Base-by-base conservation (phyloP, 2,888 invertebrate species). In the Pristionchus maxplancki region DNA sequence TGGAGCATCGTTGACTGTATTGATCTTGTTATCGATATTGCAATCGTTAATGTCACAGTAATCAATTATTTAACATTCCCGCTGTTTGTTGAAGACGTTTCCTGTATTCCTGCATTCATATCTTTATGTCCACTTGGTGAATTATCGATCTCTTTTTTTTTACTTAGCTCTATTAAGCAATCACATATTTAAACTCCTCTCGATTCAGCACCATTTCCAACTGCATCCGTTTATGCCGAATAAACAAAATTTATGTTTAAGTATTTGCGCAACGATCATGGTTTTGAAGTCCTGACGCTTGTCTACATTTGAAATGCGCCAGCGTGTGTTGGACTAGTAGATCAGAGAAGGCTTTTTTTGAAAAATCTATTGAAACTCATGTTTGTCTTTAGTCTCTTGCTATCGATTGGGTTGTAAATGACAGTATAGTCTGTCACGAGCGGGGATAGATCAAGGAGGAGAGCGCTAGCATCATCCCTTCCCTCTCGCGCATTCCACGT, bases 351-450 rank as follows among this genome's bases (percentile, higher is more conserved):
- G 2, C 31, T 28, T 28, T 13, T 34, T 17, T 34, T 44, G 24
- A 81, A n/a, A 48, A 8, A 48, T 81, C 11, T 20, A 78, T 83
- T 53, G 31, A 53, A n/a, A n/a, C 34, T 34, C 15, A 8, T 11
- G 28, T 44, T 44, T 44, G 8, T 13, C 44, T 13, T 15, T 28
- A 34, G 13, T 31, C n/a, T 15, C 34, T 37, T 40, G 44, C 1
- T 78, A 78, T 78, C 78, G 48, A 78, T n/a, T 44, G 78, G 34
- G 81, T 28, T 81, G 50, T 83, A 83, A 83, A 83, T n/a, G 37
- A 11, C 13, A 6, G 78, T 40, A 40, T n/a, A 48, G 28, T 48
- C n/a, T 48, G 34, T 37, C 20, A 40, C 9, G 78, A 28, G 53
- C 82, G 82, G 6, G 53, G 34, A 53, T 83, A 83, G 82, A 83